These are phyloP conservation scores for Melanostoma scalare DNA, from an alignment of 2,888 invertebrate genomes.

Conservation along the genomic window DNA sequence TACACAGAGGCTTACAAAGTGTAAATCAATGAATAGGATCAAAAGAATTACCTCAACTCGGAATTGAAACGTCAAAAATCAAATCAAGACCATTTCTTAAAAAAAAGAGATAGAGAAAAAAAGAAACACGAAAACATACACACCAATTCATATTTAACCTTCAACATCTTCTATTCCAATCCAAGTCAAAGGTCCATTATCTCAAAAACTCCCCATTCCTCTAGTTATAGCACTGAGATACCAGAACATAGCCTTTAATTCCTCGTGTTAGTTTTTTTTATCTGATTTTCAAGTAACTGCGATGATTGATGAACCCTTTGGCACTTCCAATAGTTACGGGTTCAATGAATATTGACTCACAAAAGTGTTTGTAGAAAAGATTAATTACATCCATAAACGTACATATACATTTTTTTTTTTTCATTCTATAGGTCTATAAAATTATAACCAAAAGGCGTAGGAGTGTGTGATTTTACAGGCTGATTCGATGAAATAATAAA, in stretches of 20 bases:
- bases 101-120: constrained; percentile 4
- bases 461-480: constrained; percentile 9
- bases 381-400: constrained; percentile 47
- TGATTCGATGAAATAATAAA: constrained; percentile 17
- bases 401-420: constrained; percentile 14
- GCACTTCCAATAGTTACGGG: constrained; percentile 43
- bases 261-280: constrained; percentile 48
- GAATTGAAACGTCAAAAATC: constrained; percentile 32
- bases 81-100: constrained; percentile 19
- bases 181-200: constrained; percentile 19
- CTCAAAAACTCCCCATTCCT: constrained; percentile 11
- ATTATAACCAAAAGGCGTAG: constrained; percentile 14
- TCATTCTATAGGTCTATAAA: background rate
- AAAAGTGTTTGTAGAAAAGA: constrained; percentile 51
- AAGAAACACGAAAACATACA: background rate
- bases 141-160: constrained; percentile 38
- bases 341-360: constrained; percentile 58
- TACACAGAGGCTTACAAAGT: too few relatives aligned
- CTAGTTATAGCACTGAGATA: constrained; percentile 14
- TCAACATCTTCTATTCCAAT: constrained; percentile 38
- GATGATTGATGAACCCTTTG: constrained; percentile 61
- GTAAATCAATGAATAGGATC: too few relatives aligned
- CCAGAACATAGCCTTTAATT: constrained; percentile 36
- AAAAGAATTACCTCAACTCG: too few relatives aligned
- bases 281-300: constrained; percentile 44